Base-by-base conservation (phyloP, 1,140 invertebrate genomes). In the Anoplolepis gracilipes region DNA sequence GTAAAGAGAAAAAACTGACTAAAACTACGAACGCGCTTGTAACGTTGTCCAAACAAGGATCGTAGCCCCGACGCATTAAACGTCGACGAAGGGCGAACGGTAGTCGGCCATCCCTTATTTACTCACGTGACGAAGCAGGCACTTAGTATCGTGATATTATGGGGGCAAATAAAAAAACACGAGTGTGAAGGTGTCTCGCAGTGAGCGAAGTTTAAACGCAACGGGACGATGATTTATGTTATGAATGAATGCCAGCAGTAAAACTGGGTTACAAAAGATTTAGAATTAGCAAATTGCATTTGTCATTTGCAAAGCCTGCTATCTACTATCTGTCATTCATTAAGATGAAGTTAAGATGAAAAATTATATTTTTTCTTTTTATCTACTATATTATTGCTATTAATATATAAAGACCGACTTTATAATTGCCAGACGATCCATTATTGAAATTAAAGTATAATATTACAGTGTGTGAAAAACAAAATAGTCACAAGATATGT, bases 71-170 rank as follows among this genome's bases (percentile, higher is more conserved):
- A 79, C 87, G 87, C 85, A 88, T 87, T 90, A 87, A 87, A 89
- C 76, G 81, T 62, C 77, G 84, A 70, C 82, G 33, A 13, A 55
- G 76, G 33, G 46, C 46, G 46, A 67, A 79, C 25, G 72, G 42
- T 67, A 76, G 67, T 77, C 73, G 49, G 67, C 8, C 67, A 49
- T 78, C 88, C 76, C 77, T 88, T 91, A 90, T 91, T 91, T 91
- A 87, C 90, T 55, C 90, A 85, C 76, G 90, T 86, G 90, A 84
- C 84, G 73, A 86, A 75, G 46, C 53, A 64, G 85, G 64, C 88
- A 91, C 88, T 91, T 91, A 91, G 90, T 91, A 91, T 91, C 90
- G 89, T 72, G 88, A 91, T 91, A 91, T 87, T 90, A 82, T 77
- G 59, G 30, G 67, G 67, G 73, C 73, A 91, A 91, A 92, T 91